phyloP scores from a whole-genome alignment of 1,140 invertebrate species.

The Harlomillsia oculata region DNA sequence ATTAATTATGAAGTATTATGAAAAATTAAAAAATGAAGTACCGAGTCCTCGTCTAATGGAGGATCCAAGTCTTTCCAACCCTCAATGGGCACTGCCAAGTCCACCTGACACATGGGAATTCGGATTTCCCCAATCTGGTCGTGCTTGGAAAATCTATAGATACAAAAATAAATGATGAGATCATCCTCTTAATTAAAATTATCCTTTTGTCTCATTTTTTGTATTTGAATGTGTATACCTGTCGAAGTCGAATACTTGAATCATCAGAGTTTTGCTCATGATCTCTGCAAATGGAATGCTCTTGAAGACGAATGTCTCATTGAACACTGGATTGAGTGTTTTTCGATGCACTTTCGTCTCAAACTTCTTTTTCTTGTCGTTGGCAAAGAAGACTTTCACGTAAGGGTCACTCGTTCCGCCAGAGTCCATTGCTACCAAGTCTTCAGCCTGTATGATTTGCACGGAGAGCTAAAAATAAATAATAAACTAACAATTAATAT shows the following conservation, averaged over 20 bases:
- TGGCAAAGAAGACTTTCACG: constrained; percentile 71
- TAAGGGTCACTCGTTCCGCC: constrained; percentile 78
- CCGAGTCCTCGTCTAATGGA: constrained; percentile 29
- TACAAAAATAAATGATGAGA: neutral
- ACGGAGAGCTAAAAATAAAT: constrained; percentile 20
- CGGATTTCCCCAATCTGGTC: constrained; percentile 57
- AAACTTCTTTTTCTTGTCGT: constrained; percentile 76
- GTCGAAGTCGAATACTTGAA: constrained; percentile 57
- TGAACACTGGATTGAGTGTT: constrained; percentile 76
- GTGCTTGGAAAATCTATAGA: constrained; percentile 53
- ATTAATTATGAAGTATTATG: neutral
- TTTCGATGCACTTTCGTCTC: constrained; percentile 72
- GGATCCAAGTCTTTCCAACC: constrained; percentile 52
- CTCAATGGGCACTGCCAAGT: constrained; percentile 52
- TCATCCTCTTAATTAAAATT: neutral
- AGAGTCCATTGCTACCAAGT: constrained; percentile 48
- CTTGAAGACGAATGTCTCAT: constrained; percentile 70
- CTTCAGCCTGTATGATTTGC: constrained; percentile 25
- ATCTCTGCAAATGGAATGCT: constrained; percentile 51
- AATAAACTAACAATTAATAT: neutral
- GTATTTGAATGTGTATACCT: constrained; percentile 8
- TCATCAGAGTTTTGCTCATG: constrained; percentile 51
- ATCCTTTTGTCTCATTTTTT: neutral
- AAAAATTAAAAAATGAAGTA: neutral
- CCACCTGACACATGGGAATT: constrained; percentile 51